Percentiles rank a stretch among this genome's conserved stretches.
Conservation (phyloP, 2,888 invertebrate species). For the Dasysyrphus albostriatus region DNA sequence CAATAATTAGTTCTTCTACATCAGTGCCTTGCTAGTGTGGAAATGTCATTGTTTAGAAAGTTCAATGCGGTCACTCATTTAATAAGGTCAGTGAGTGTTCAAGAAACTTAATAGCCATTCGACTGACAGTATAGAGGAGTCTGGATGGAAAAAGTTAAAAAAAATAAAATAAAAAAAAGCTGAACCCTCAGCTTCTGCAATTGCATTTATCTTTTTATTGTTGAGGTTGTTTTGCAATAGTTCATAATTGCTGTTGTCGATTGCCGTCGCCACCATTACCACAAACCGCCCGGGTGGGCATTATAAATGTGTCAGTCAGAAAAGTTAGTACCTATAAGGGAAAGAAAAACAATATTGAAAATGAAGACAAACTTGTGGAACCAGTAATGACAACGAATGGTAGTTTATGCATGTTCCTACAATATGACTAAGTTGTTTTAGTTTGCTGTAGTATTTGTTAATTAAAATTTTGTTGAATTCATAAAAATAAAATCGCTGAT, state of each 20-base stretch:
- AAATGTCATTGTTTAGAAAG: constrained; percentile 66
- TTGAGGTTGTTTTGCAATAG: constrained; percentile 17
- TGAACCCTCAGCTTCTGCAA: constrained; percentile 27
- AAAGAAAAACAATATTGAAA: background rate
- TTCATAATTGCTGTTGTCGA: background rate
- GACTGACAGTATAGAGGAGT: background rate
- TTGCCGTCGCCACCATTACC: background rate
- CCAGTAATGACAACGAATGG: background rate
- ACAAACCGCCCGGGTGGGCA: background rate
- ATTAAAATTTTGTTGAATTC: background rate
- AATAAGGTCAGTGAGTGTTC: constrained; percentile 63
- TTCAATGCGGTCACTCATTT: constrained; percentile 63
- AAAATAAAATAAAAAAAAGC: background rate
- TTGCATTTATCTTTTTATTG: constrained; percentile 7
- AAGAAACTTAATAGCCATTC: constrained; percentile 50
- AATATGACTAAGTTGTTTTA: constrained; percentile 3
- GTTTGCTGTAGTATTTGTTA: constrained; percentile 9
- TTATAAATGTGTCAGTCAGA: background rate
- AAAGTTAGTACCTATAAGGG: background rate
- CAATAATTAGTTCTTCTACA: constrained; percentile 37
- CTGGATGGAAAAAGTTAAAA: constrained; percentile 7
- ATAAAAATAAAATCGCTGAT: background rate
- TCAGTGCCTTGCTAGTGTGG: background rate
- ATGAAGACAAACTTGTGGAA: constrained; percentile 1
- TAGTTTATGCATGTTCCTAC: background rate